These are phyloP conservation scores for Serranus cabrilla DNA, from an alignment of 2,797 vertebrate genomes.

Conservation along the genomic window DNA sequence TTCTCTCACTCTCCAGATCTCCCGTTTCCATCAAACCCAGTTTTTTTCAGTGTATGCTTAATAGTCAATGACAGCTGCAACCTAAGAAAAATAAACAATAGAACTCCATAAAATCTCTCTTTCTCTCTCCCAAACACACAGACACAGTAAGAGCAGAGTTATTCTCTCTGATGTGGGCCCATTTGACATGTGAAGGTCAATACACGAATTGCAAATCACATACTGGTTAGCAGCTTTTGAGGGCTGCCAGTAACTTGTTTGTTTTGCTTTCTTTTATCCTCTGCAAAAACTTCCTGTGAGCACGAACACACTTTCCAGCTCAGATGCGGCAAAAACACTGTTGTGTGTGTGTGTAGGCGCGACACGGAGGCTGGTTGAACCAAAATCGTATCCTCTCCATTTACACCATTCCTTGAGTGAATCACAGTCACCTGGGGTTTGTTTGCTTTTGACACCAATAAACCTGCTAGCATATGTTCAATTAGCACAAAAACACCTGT, in stretches of 20 bases:
- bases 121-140: slow-evolving; percentile 3
- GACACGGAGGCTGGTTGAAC: slow-evolving; percentile 43
- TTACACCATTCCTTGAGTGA: slow-evolving; percentile 58
- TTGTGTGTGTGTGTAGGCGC: slow-evolving; percentile 40
- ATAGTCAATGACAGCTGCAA: slow-evolving; percentile 47
- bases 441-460: slow-evolving; percentile 54
- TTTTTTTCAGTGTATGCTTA: slow-evolving; percentile 44
- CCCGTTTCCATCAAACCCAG: slow-evolving; percentile 5
- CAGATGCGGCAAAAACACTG: slow-evolving; percentile 46
- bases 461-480: slow-evolving; percentile 42
- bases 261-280: slow-evolving; percentile 46
- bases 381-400: slow-evolving; percentile 34
- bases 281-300: slow-evolving; percentile 18
- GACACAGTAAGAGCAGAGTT: background rate
- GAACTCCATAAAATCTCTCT: slow-evolving; percentile 21
- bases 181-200: slow-evolving; percentile 71
- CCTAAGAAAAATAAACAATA: slow-evolving; percentile 28
- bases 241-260: slow-evolving; percentile 57
- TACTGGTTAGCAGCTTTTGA: slow-evolving; percentile 50
- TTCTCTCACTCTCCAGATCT: background rate
- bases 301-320: slow-evolving; percentile 22
- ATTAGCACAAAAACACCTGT: slow-evolving; percentile 55
- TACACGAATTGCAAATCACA: slow-evolving; percentile 54
- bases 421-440: slow-evolving; percentile 27
- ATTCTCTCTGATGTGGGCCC: slow-evolving; percentile 54